Conservation (phyloP, 2,113 vertebrate genomes). For the Uria lomvia region DNA sequence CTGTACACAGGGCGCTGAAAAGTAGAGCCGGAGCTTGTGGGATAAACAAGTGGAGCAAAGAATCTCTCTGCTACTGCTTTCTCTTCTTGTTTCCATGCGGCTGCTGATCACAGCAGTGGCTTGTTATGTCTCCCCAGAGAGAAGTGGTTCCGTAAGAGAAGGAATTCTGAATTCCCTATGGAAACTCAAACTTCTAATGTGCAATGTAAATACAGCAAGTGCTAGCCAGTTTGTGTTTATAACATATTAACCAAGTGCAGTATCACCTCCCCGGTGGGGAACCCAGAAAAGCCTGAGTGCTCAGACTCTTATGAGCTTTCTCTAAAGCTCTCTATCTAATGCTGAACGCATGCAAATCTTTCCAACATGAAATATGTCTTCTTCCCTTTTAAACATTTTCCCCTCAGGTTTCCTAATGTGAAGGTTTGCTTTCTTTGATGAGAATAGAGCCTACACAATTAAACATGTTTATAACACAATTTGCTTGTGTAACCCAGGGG, state of each 20-base stretch:
- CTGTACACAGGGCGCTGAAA: neutral
- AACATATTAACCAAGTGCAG: neutral
- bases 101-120: neutral
- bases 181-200: neutral
- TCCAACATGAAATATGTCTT: neutral
- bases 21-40: neutral
- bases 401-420: slow-evolving; percentile 15
- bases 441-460: neutral
- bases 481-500: neutral
- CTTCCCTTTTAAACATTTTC: neutral
- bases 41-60: neutral
- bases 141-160: neutral
- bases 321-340: neutral
- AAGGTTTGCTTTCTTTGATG: neutral
- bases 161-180: slow-evolving; percentile 31
- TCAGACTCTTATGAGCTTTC: neutral
- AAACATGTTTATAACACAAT: neutral
- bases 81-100: neutral
- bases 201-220: slow-evolving; percentile 28
- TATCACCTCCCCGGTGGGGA: neutral
- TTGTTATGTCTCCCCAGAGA: neutral
- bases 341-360: neutral
- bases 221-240: slow-evolving; percentile 21
- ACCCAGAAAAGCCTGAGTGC: neutral
- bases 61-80: neutral